Conservation (phyloP, 2,113 vertebrate genomes). For the Cairina moschata region DNA sequence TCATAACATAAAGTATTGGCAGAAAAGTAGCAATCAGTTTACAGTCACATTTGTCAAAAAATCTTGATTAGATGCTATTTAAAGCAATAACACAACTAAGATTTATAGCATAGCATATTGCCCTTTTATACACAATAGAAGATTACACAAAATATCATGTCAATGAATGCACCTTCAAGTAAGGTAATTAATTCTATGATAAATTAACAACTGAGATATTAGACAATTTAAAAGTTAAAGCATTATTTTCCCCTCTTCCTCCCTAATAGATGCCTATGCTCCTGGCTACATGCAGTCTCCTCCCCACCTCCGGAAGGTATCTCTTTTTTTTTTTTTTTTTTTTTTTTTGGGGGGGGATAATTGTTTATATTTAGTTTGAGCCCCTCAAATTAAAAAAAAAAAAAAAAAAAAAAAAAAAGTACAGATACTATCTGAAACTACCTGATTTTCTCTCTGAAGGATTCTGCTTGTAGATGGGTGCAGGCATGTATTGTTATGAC, state of each 20-base stretch:
- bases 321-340: too few relatives aligned
- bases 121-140: neutral
- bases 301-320: too few relatives aligned
- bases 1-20: neutral
- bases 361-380: neutral
- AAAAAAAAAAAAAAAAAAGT: neutral
- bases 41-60: neutral
- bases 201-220: neutral
- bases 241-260: neutral
- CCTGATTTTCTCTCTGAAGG: fast-evolving
- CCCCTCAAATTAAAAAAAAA: neutral
- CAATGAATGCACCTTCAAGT: neutral
- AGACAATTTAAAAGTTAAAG: neutral
- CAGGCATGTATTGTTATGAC: neutral
- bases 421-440: neutral
- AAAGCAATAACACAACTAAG: neutral
- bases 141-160: slow-evolving; percentile 6
- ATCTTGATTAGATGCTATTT: neutral
- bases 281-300: neutral
- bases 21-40: neutral
- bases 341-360: neutral
- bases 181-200: neutral
- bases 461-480: neutral
- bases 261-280: neutral
- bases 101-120: neutral